phyloP scores from a whole-genome alignment of 2,888 invertebrate species.

The Caenorhabditis sp. region DNA sequence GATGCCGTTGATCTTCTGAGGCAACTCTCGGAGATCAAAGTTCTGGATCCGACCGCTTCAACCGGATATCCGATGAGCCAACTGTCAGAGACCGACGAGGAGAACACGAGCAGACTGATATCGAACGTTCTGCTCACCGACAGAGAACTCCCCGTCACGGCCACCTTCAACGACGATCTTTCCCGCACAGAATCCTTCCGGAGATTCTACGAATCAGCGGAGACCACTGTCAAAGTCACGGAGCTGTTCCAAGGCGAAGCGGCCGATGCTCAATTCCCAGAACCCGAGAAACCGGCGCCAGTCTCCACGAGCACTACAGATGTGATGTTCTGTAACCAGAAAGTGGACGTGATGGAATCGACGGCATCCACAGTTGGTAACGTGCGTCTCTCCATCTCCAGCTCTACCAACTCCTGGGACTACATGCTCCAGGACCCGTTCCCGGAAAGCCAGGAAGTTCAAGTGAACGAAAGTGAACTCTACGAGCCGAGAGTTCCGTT shows the following conservation, averaged over 20 bases:
- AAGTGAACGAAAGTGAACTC: conserved; percentile 31
- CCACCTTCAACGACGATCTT: conserved; percentile 61
- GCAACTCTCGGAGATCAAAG: conserved; percentile 44
- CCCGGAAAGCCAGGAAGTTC: conserved; percentile 47
- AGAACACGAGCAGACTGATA: conserved; percentile 38
- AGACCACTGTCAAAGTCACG: conserved; percentile 63
- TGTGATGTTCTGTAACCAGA: conserved; percentile 45
- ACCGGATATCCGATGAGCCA: conserved; percentile 30
- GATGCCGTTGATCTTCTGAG: conserved; percentile 43
- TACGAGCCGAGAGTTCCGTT: conserved; percentile 66
- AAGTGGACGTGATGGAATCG: conserved; percentile 25
- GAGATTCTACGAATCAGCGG: conserved; percentile 64
- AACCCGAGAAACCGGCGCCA: conserved; percentile 7
- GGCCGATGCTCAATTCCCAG: conserved; percentile 5
- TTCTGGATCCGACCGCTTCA: conserved; percentile 24
- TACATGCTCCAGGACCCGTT: conserved; percentile 59
- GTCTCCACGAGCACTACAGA: conserved; percentile 44
- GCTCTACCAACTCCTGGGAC: conserved; percentile 55
- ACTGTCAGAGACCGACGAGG: conserved; percentile 29
- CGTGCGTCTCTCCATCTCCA: conserved; percentile 37
- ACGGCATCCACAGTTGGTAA: conserved; percentile 29
- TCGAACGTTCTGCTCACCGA: conserved; percentile 46
- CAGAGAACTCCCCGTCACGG: conserved; percentile 36
- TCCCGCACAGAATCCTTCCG: conserved; percentile 56
- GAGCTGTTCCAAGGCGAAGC: conserved; percentile 50